These are phyloP conservation scores for Sebastes itinus DNA, from an alignment of 2,797 vertebrate genomes.

Conservation along the genomic window DNA sequence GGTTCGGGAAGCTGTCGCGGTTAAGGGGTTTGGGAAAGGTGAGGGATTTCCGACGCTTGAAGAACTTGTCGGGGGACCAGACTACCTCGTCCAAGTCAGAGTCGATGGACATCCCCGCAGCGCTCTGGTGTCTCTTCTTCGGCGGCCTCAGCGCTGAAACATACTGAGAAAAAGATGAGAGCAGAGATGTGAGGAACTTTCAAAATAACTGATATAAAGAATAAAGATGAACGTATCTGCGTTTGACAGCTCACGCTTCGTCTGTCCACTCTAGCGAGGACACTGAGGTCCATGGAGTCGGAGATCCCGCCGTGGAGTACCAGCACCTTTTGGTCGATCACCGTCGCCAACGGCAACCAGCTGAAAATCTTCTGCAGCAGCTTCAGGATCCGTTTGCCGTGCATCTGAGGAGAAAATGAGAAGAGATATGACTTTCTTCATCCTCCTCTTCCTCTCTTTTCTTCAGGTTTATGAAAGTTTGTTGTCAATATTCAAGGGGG, in stretches of 20 bases:
- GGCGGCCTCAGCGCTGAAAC: constrained; percentile 87
- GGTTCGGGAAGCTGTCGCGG: constrained; percentile 68
- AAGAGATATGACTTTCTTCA: not conserved
- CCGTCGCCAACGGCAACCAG: constrained; percentile 91
- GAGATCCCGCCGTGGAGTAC: constrained; percentile 93
- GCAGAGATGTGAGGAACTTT: not conserved
- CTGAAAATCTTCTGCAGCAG: constrained; percentile 93
- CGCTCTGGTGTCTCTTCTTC: constrained; percentile 66
- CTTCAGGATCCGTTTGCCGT: constrained; percentile 91
- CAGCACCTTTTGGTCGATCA: constrained; percentile 93
- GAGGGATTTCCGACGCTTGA: constrained; percentile 63
- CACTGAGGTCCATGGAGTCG: constrained; percentile 86
- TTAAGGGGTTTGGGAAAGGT: constrained; percentile 52
- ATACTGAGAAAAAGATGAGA: constrained; percentile 79
- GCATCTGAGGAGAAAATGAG: constrained; percentile 68
- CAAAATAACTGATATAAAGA: accelerated
- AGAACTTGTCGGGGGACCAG: constrained; percentile 45
- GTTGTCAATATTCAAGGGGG: not conserved
- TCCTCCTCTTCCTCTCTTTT: not conserved
- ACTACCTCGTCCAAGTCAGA: constrained; percentile 62
- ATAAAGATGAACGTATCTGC: not conserved
- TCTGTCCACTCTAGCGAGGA: constrained; percentile 87
- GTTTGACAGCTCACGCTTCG: constrained; percentile 81
- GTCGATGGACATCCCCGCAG: constrained; percentile 55
- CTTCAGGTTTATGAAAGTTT: not conserved